Base-by-base conservation (phyloP, 2,113 vertebrate species). In the Xiphophorus maculatus region DNA sequence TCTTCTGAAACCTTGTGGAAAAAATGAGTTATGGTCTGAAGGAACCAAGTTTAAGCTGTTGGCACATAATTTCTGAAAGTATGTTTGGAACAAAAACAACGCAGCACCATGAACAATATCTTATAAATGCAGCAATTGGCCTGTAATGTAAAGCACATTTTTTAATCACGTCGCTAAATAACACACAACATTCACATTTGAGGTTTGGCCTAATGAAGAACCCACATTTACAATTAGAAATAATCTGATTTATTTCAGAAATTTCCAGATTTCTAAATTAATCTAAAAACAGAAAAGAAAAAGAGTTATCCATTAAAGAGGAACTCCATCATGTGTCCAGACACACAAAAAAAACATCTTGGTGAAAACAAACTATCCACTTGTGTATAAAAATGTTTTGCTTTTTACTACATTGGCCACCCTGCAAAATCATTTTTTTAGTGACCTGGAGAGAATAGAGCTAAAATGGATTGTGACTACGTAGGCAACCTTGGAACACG, bases 401-500 rank as follows among this genome's bases (percentile, higher is more conserved):
- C 51, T 58, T 58, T 37, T 25, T 7, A 25, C 19, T n/a, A 58
- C 51, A 58, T 9, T 9, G 9, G 51, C 17, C 9, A 1, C 51
- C 51, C 51, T 54, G 5, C 17, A n/a, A 58, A 10, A 58, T 25
- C 7, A 10, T n/a, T 37, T 58, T 58, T 58, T 19, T 19, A n/a
- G 51, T 58, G 22, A 58, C 7, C 51, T 25, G 7, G 9, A 58
- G 51, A 58, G 51, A 58, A 58, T 25, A 10, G 22, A 58, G 8
- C 22, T 25, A 58, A 58, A 58, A 58, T 58, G 51, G 51, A n/a
- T 58, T 32, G 4, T 44, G 35, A 71, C 32, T 77, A 54, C 62
- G 30, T 51, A 63, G 70, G 71, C 68, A 71, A 65, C 60, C 66
- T 1, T 2, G 3, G 44, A 71, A 69, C 32, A 27, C 44, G 51